Evolutionary conservation across 2,888 invertebrate species (phyloP).

Genomic region (Peribatodes rhomboidaria): DNA sequence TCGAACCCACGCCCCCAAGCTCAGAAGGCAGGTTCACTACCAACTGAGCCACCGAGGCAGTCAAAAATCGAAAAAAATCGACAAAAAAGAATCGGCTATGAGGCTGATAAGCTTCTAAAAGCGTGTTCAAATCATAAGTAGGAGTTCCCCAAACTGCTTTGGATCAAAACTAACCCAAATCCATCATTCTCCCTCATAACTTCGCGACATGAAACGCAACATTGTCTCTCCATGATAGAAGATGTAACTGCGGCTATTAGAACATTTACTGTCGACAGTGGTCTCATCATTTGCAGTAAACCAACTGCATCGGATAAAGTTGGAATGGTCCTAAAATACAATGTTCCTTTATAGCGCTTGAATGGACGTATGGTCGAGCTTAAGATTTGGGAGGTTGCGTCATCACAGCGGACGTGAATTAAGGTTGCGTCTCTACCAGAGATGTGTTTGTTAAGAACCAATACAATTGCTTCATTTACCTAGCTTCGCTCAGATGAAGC

Average conservation of each 20-base stretch:
- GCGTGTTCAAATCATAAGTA: too few relatives aligned
- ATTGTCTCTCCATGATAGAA: conserved; percentile 24
- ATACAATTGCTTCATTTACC: too few relatives aligned
- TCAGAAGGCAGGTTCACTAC: too few relatives aligned
- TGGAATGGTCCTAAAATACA: conserved; percentile 53
- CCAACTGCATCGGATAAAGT: conserved; percentile 46
- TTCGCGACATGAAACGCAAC: conserved; percentile 15
- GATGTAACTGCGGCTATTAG: conserved; percentile 22
- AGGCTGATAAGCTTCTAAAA: too few relatives aligned
- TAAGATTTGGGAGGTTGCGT: background rate
- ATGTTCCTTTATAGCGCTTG: conserved; percentile 45
- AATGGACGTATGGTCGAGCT: conserved; percentile 10
- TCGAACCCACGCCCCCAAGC: too few relatives aligned
- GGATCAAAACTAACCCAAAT: background rate
- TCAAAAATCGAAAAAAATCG: too few relatives aligned
- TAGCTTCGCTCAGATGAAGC: too few relatives aligned
- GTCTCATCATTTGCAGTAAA: conserved; percentile 54
- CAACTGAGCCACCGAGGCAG: too few relatives aligned
- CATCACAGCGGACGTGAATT: background rate
- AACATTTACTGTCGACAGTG: conserved; percentile 41
- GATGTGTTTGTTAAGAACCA: too few relatives aligned
- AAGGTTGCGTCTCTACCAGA: too few relatives aligned
- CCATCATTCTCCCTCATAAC: background rate
- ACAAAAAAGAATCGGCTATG: too few relatives aligned
- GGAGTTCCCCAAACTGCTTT: background rate